Percentiles rank a stretch among this genome's conserved stretches.
Conservation (phyloP, 2,113 vertebrate genomes). For the Sceloporus undulatus region DNA sequence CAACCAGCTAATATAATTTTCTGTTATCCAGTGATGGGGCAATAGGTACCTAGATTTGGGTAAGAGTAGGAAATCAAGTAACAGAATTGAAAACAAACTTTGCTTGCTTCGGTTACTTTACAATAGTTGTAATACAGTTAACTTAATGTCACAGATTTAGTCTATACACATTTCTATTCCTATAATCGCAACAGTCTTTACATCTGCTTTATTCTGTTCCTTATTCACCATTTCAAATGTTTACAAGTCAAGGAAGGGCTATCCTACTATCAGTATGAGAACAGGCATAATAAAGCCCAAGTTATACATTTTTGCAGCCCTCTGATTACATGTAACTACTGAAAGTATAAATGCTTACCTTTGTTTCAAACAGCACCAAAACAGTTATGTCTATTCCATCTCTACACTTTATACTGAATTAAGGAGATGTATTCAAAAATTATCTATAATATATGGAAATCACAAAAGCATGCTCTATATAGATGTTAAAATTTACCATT, state of each 20-base stretch:
- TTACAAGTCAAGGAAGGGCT: not conserved
- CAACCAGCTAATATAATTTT: not conserved
- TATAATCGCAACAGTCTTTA: not conserved
- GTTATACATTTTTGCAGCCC: not conserved
- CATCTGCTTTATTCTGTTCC: not conserved
- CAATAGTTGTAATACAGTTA: not conserved
- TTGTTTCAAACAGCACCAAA: not conserved
- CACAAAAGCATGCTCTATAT: constrained; percentile 4
- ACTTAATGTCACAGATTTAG: not conserved
- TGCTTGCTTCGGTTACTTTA: not conserved
- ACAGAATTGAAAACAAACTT: not conserved
- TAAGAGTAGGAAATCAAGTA: not conserved
- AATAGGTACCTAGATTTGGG: not conserved
- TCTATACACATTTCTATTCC: not conserved
- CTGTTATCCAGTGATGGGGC: not conserved
- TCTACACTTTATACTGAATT: constrained; percentile 23
- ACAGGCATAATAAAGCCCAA: not conserved
- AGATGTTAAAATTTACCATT: not conserved
- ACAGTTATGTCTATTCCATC: constrained; percentile 14
- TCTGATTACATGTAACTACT: not conserved
- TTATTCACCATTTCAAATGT: not conserved
- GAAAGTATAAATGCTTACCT: not conserved
- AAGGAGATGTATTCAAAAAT: constrained; percentile 24
- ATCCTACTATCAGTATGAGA: not conserved
- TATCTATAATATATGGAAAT: constrained; percentile 35